These are phyloP conservation scores for Drosophila malerkotliana DNA, from an alignment of 1,140 invertebrate genomes.

Conservation along the genomic window DNA sequence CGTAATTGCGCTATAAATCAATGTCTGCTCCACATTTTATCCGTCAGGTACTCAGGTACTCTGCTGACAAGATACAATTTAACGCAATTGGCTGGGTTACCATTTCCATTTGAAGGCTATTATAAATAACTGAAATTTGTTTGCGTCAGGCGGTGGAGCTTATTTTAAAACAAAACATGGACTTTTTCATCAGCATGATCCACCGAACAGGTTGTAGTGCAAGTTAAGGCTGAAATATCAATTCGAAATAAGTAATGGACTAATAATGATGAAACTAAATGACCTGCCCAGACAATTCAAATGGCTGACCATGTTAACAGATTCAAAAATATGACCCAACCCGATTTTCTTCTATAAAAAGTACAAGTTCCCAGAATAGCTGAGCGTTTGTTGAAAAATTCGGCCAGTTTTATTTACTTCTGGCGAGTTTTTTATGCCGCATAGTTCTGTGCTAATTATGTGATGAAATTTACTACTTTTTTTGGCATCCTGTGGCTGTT, in stretches of 20 bases:
- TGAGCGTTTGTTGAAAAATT: constrained; percentile 16
- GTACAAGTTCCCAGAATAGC: constrained; percentile 28
- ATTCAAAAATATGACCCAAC: constrained; percentile 20
- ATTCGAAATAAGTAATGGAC: constrained; percentile 14
- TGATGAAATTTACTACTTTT: constrained; percentile 54
- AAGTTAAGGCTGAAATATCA: constrained; percentile 24
- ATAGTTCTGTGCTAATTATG: constrained; percentile 66
- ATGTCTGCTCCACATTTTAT: constrained; percentile 73
- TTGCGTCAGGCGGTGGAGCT: constrained; percentile 40
- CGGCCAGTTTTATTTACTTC: constrained; percentile 14
- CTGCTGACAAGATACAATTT: constrained; percentile 39
- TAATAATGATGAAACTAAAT: constrained; percentile 7
- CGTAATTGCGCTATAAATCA: constrained; percentile 76
- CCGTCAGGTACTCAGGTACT: constrained; percentile 64
- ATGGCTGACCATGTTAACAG: not conserved
- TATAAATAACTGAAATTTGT: constrained; percentile 56
- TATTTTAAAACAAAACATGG: constrained; percentile 3
- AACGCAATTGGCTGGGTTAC: constrained; percentile 34
- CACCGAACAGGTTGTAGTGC: constrained; percentile 9
- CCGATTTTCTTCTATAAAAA: constrained; percentile 43
- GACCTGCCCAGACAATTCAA: not conserved
- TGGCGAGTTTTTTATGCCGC: constrained; percentile 30
- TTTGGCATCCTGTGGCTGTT: constrained; percentile 54
- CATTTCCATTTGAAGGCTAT: constrained; percentile 42
- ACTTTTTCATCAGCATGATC: not conserved